These are phyloP conservation scores for Polietes domitor DNA, from an alignment of 2,888 invertebrate species.

Conservation along the genomic window DNA sequence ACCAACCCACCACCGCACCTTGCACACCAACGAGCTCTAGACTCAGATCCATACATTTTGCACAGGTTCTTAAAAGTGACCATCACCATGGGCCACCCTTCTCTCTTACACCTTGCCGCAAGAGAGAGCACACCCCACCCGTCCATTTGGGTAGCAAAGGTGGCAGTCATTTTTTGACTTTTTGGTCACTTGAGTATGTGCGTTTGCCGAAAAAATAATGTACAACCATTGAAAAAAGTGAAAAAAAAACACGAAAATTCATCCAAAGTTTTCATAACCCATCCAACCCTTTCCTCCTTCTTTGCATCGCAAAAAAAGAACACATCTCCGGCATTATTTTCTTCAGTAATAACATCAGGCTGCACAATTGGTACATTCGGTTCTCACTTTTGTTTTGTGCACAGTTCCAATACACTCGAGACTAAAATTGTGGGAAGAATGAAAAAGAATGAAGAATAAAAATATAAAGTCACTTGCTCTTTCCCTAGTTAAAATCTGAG, in stretches of 20 bases:
- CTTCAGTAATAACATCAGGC: conserved; percentile 15
- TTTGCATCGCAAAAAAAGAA: neutral
- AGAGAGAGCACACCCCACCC: conserved; percentile 32
- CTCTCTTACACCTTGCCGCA: neutral
- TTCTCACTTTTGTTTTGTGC: neutral
- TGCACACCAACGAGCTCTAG: neutral
- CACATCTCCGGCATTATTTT: conserved; percentile 17
- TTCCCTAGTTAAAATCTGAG: no score
- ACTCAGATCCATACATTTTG: conserved; percentile 13
- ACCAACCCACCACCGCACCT: neutral
- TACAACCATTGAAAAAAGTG: neutral
- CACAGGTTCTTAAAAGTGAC: conserved; percentile 63
- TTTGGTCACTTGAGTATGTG: conserved; percentile 63
- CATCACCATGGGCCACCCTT: conserved; percentile 50
- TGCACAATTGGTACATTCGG: neutral
- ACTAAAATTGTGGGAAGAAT: neutral
- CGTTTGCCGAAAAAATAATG: conserved; percentile 42
- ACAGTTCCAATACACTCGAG: neutral
- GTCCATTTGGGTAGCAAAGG: conserved; percentile 41
- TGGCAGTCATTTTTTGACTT: conserved; percentile 58
- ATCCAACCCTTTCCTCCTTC: conserved; percentile 1
- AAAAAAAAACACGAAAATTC: conserved; percentile 32
- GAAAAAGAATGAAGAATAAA: no score
- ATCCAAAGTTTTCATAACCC: conserved; percentile 57
- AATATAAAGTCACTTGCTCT: no score